phyloP scores from a whole-genome alignment of 2,797 vertebrate genomes.

The Threskiornis aethiopicus region DNA sequence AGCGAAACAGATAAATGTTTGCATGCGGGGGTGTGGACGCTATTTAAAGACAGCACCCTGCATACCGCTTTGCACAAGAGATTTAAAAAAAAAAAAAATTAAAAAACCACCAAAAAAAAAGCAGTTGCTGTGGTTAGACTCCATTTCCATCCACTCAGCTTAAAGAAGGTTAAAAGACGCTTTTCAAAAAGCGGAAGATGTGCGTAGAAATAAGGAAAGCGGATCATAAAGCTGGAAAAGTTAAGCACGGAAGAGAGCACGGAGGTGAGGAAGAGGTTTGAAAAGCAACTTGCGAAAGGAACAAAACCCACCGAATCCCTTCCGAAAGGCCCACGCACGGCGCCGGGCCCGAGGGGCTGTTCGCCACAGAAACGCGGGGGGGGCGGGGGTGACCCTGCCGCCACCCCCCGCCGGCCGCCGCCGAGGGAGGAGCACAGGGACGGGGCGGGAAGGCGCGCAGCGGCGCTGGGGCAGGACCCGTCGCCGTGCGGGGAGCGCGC shows the following conservation, averaged over 20 bases:
- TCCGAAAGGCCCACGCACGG: fast-evolving
- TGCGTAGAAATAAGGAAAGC: fast-evolving
- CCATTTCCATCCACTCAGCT: not conserved
- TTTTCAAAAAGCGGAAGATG: fast-evolving
- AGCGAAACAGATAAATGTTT: not conserved
- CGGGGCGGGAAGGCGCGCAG: not conserved
- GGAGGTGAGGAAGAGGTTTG: fast-evolving
- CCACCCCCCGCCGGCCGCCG: not conserved
- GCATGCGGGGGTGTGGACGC: not conserved
- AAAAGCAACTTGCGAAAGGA: not conserved
- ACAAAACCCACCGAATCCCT: fast-evolving
- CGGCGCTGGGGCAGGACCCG: no score
- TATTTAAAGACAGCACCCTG: not conserved
- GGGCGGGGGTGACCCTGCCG: not conserved
- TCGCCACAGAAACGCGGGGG: fast-evolving
- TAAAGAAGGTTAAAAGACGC: no score
- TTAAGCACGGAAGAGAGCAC: fast-evolving
- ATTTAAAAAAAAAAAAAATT: not conserved
- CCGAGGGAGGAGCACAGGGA: not conserved
- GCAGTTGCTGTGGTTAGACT: no score
- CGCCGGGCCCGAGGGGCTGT: fast-evolving
- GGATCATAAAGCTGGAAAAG: fast-evolving
- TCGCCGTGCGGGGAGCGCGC: no score
- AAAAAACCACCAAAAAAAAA: no score
- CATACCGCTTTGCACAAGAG: not conserved